phyloP scores from a whole-genome alignment of 2,888 invertebrate genomes.

The Lasioglossum pauxillum region DNA sequence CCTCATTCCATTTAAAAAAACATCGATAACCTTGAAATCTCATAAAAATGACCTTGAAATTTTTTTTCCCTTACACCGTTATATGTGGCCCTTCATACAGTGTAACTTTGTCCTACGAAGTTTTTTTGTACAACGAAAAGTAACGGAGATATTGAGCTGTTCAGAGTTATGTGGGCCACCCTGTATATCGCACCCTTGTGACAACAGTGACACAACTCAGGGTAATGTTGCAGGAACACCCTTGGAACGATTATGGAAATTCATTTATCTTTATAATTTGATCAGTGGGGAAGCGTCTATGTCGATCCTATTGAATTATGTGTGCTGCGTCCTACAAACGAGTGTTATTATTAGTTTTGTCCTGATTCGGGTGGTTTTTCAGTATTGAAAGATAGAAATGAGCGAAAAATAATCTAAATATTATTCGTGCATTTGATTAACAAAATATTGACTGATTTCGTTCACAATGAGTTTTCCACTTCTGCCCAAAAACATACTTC shows the following conservation, averaged over 20 bases:
- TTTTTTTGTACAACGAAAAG: too few species aligned
- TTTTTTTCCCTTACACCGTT: too few species aligned
- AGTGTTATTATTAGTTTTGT: neutral
- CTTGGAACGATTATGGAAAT: neutral
- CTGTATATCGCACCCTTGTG: neutral
- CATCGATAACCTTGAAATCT: too few species aligned
- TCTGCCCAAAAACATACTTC: neutral
- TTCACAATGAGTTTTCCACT: neutral
- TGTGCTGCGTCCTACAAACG: neutral
- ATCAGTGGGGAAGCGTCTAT: neutral
- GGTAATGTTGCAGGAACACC: neutral
- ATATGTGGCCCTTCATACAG: too few species aligned
- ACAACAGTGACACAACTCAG: neutral
- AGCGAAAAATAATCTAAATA: neutral
- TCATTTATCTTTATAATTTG: neutral
- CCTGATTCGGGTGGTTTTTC: neutral
- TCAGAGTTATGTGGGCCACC: too few species aligned
- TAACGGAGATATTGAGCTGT: too few species aligned
- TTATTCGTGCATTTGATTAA: neutral
- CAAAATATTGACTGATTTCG: neutral
- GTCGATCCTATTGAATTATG: neutral
- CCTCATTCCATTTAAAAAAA: too few species aligned
- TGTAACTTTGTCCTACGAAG: too few species aligned
- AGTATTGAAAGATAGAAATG: neutral
- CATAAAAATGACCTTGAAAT: too few species aligned